These are phyloP conservation scores for Drosophila acutilabella DNA, from an alignment of 2,888 invertebrate species.

Conservation along the genomic window DNA sequence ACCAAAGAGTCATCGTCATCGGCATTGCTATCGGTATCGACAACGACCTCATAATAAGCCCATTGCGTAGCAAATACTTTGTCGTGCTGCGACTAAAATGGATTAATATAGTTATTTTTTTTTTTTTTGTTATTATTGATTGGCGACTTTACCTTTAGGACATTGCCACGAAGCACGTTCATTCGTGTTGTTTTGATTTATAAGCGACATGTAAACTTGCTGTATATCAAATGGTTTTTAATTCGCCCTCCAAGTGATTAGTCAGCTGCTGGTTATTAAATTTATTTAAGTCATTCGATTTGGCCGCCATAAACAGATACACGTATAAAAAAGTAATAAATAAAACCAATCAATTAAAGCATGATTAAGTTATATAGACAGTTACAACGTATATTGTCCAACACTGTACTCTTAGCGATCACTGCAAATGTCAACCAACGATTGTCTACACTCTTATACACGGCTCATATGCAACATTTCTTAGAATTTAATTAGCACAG, in stretches of 20 bases:
- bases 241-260: conserved; percentile 30
- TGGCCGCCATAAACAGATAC: conserved; percentile 11
- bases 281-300: conserved; percentile 23
- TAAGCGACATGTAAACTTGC: conserved; percentile 40
- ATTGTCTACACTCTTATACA: background rate
- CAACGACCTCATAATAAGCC: conserved; percentile 1
- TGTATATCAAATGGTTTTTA: conserved; percentile 36
- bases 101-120: conserved; percentile 61
- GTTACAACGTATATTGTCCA: conserved; percentile 4
- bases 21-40: conserved; percentile 1
- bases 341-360: conserved; percentile 25
- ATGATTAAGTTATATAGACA: conserved; percentile 4
- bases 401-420: conserved; percentile 4
- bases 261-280: conserved; percentile 13
- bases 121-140: conserved; percentile 65
- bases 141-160: conserved; percentile 43
- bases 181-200: conserved; percentile 29
- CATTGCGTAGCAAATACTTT: conserved; percentile 24
- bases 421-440: conserved; percentile 9
- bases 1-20: conserved; percentile 54
- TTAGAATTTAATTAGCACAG: conserved; percentile 4
- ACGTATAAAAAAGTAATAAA: conserved; percentile 3
- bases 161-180: conserved; percentile 35
- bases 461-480: background rate
- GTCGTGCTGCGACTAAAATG: conserved; percentile 50